Evolutionary conservation across 2,113 vertebrate species (phyloP).

Genomic region (Mobula birostris): DNA sequence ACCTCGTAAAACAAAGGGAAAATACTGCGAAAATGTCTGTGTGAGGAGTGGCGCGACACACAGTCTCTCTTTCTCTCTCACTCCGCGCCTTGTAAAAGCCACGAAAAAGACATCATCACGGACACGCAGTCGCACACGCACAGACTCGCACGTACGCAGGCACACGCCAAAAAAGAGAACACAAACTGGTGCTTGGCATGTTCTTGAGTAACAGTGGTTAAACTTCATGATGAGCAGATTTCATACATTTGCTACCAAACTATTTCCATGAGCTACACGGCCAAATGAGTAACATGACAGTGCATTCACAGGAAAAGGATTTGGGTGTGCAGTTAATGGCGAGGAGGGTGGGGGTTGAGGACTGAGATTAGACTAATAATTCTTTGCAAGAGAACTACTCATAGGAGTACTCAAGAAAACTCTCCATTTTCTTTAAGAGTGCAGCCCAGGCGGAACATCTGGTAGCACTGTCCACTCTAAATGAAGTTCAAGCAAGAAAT

Average conservation of each 20-base stretch:
- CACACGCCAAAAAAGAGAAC: background rate
- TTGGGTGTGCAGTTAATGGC: too few species aligned
- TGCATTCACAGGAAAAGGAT: background rate
- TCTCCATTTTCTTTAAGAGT: background rate
- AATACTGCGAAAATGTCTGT: too few species aligned
- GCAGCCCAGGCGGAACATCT: background rate
- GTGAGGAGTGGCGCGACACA: too few species aligned
- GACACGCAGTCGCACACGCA: too few species aligned
- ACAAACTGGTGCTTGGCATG: background rate
- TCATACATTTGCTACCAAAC: background rate
- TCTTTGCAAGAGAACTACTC: background rate
- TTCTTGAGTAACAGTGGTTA: background rate
- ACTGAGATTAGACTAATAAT: background rate
- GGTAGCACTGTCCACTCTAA: background rate
- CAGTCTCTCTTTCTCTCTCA: too few species aligned
- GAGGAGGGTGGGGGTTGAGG: too few species aligned
- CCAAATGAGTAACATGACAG: background rate
- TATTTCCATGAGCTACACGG: background rate
- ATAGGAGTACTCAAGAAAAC: background rate
- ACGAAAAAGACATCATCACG: too few species aligned
- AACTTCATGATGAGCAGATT: background rate
- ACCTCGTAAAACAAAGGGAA: too few species aligned
- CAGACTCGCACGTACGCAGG: too few species aligned
- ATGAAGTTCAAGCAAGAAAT: background rate
- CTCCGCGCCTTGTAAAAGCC: too few species aligned